Percentiles rank a stretch among this genome's conserved stretches.
phyloP scores from a whole-genome alignment of 2,888 invertebrate genomes.

The Spodoptera exigua region DNA sequence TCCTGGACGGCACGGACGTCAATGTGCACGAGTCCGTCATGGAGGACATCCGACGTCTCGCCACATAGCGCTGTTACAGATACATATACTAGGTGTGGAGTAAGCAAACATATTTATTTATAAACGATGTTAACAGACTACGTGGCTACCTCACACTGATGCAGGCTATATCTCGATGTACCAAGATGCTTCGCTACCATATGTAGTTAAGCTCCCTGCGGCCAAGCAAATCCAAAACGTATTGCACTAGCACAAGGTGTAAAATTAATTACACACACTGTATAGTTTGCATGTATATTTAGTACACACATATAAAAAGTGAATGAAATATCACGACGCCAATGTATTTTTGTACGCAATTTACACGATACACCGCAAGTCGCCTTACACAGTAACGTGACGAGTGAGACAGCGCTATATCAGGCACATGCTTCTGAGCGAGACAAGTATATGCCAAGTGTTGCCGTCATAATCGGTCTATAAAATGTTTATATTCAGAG shows the following conservation, averaged over 20 bases:
- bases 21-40: slow-evolving; percentile 65
- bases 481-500: slow-evolving; percentile 8
- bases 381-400: slow-evolving; percentile 18
- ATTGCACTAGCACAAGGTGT: too few relatives aligned
- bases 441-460: neutral
- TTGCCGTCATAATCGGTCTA: neutral
- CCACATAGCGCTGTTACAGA: neutral
- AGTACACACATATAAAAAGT: too few relatives aligned
- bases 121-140: too few relatives aligned
- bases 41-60: slow-evolving; percentile 54
- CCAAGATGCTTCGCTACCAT: too few relatives aligned
- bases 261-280: too few relatives aligned
- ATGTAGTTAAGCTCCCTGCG: too few relatives aligned
- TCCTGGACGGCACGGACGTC: slow-evolving; percentile 70
- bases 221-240: too few relatives aligned
- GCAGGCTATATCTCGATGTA: too few relatives aligned
- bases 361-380: slow-evolving; percentile 15
- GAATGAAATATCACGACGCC: neutral
- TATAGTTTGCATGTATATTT: too few relatives aligned
- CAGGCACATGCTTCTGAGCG: neutral
- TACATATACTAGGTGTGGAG: too few relatives aligned
- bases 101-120: too few relatives aligned
- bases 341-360: slow-evolving; percentile 23
- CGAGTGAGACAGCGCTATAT: neutral
- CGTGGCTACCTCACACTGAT: too few relatives aligned